Conservation (phyloP, 2,797 vertebrate genomes). For the Ataeniobius toweri region DNA sequence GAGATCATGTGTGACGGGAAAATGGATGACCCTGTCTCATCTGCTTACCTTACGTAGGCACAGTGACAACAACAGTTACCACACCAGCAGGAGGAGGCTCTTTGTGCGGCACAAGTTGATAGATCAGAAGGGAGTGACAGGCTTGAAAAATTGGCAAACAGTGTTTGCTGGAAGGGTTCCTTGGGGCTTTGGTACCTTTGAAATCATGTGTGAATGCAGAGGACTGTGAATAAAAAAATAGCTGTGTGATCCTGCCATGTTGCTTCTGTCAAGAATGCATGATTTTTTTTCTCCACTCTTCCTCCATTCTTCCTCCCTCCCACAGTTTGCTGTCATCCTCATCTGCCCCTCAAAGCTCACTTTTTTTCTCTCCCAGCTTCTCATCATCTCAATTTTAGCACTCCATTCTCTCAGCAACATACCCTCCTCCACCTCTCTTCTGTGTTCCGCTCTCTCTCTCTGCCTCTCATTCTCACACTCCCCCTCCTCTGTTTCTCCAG, state of each 20-base stretch:
- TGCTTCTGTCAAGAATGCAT: constrained; percentile 65
- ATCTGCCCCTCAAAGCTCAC: constrained; percentile 58
- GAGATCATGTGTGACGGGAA: constrained; percentile 40
- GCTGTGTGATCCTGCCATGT: constrained; percentile 71
- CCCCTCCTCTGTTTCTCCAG: constrained; percentile 50
- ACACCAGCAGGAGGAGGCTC: constrained; percentile 43
- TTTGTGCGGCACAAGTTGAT: constrained; percentile 69
- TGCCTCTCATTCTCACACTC: constrained; percentile 20
- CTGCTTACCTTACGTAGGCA: constrained; percentile 57
- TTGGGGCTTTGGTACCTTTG: constrained; percentile 71
- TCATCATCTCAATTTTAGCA: constrained; percentile 57
- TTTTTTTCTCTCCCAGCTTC: constrained; percentile 34
- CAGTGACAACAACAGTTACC: constrained; percentile 60
- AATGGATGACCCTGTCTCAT: constrained; percentile 39
- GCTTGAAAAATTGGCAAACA: constrained; percentile 87
- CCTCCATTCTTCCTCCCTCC: constrained; percentile 17
- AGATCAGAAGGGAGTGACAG: constrained; percentile 83
- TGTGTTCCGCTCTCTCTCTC: constrained; percentile 1
- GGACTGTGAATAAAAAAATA: constrained; percentile 77
- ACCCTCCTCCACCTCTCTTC: constrained; percentile 40
- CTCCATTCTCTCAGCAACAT: constrained; percentile 44
- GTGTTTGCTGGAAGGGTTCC: constrained; percentile 84
- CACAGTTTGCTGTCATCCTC: constrained; percentile 59
- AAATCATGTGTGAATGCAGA: constrained; percentile 72
- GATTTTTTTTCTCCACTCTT: constrained; percentile 24